These are phyloP conservation scores for Pecten maximus DNA, from an alignment of 2,888 invertebrate genomes.

Conservation along the genomic window DNA sequence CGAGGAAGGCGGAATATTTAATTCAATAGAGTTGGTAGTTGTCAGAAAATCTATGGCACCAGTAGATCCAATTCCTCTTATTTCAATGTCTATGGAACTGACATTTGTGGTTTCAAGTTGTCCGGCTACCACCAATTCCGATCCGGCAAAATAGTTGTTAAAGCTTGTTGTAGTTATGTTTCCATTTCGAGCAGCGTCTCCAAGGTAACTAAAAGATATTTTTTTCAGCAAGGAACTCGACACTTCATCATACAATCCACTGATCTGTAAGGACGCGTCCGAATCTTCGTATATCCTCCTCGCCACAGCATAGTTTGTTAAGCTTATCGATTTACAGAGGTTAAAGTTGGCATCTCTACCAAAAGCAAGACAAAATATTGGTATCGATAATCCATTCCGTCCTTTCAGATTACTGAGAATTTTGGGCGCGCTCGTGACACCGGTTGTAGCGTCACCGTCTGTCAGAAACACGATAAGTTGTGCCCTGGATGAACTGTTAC, in stretches of 20 bases:
- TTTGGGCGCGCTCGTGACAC: slow-evolving; percentile 71
- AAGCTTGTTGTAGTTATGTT: slow-evolving; percentile 61
- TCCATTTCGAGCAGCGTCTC: slow-evolving; percentile 69
- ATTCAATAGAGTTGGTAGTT: neutral
- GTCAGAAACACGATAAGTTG: slow-evolving; percentile 82
- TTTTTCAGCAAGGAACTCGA: slow-evolving; percentile 88
- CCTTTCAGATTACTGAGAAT: slow-evolving; percentile 72
- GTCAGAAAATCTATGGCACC: slow-evolving; percentile 33
- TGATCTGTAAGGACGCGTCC: slow-evolving; percentile 88
- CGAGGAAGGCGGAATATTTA: neutral
- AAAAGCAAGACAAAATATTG: slow-evolving; percentile 70
- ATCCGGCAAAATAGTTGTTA: slow-evolving; percentile 68
- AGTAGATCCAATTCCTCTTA: slow-evolving; percentile 36
- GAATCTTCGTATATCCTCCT: slow-evolving; percentile 90
- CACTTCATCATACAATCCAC: slow-evolving; percentile 86
- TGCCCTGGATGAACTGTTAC: slow-evolving; percentile 9
- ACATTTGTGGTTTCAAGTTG: slow-evolving; percentile 35
- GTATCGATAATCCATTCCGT: slow-evolving; percentile 60
- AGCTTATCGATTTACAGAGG: slow-evolving; percentile 78
- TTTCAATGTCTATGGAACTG: neutral
- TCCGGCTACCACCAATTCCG: slow-evolving; percentile 68
- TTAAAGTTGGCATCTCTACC: slow-evolving; percentile 69
- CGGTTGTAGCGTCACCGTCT: slow-evolving; percentile 83
- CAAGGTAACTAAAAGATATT: slow-evolving; percentile 86
- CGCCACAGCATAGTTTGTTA: slow-evolving; percentile 88